phyloP scores from a whole-genome alignment of 2,113 vertebrate genomes.

The Dasypus novemcinctus region DNA sequence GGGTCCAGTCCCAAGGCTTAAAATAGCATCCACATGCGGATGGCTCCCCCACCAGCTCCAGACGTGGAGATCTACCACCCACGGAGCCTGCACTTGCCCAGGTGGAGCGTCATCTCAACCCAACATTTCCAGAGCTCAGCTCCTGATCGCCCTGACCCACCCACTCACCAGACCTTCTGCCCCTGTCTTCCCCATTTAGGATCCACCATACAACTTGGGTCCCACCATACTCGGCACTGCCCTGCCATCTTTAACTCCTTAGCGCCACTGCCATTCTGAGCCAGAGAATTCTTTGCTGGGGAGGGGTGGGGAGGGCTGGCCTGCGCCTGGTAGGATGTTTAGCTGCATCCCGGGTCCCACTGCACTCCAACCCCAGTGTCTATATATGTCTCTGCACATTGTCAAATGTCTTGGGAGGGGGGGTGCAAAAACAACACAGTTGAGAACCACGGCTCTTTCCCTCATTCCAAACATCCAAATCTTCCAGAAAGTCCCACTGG shows the following conservation, averaged over 20 bases:
- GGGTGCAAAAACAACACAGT: fast-evolving
- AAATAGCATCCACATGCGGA: background rate
- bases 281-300: background rate
- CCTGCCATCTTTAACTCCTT: background rate
- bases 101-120: background rate
- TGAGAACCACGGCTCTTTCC: background rate
- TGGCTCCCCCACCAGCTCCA: background rate
- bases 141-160: fast-evolving
- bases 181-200: no score
- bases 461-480: background rate
- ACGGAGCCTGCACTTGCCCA: background rate
- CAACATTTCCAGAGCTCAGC: background rate
- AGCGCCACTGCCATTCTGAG: background rate
- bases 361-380: background rate
- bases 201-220: background rate
- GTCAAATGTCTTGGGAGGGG: background rate
- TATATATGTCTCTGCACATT: background rate
- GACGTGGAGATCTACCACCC: background rate
- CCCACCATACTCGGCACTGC: background rate
- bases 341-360: background rate
- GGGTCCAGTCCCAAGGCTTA: background rate
- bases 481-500: background rate
- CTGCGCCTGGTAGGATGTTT: fast-evolving
- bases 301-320: no score
- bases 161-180: background rate